Conservation (phyloP, 2,113 vertebrate species). For the Ibidorhyncha struthersii region DNA sequence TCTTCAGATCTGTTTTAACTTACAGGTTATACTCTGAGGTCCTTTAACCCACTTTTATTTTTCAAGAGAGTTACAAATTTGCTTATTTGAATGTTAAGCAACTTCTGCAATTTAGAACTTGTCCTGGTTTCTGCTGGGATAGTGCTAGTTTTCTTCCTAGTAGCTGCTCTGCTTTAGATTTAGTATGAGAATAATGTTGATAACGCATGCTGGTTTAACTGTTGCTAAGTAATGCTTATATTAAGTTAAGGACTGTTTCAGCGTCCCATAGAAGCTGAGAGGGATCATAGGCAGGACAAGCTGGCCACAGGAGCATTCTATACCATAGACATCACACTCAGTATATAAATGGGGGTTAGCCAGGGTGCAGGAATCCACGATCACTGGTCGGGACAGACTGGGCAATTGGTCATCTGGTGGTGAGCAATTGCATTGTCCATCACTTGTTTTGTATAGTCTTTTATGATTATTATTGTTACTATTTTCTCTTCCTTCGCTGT, state of each 20-base stretch:
- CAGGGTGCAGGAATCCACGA: not conserved
- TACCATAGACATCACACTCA: no score
- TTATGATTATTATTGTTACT: not conserved
- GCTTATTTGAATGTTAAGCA: not conserved
- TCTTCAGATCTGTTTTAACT: not conserved
- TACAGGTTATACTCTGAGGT: not conserved
- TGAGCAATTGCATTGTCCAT: not conserved
- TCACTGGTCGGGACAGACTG: not conserved
- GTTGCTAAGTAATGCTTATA: not conserved
- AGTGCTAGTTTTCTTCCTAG: not conserved
- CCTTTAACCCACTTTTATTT: not conserved
- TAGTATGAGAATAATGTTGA: not conserved
- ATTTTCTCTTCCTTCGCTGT: not conserved
- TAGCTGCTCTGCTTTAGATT: not conserved
- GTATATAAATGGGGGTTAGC: not conserved
- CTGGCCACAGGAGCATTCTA: not conserved
- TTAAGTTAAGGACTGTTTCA: not conserved
- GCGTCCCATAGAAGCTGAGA: not conserved
- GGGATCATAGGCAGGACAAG: not conserved
- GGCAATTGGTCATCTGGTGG: not conserved
- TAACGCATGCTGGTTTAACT: not conserved
- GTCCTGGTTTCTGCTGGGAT: not conserved
- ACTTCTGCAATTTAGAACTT: not conserved
- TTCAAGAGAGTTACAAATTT: not conserved
- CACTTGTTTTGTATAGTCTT: not conserved